A percentile compares a stretch with the other conserved stretches of the same genome.
These are phyloP conservation scores for Myrmophylax atrothorax DNA, from an alignment of 2,113 vertebrate species.

Conservation along the genomic window DNA sequence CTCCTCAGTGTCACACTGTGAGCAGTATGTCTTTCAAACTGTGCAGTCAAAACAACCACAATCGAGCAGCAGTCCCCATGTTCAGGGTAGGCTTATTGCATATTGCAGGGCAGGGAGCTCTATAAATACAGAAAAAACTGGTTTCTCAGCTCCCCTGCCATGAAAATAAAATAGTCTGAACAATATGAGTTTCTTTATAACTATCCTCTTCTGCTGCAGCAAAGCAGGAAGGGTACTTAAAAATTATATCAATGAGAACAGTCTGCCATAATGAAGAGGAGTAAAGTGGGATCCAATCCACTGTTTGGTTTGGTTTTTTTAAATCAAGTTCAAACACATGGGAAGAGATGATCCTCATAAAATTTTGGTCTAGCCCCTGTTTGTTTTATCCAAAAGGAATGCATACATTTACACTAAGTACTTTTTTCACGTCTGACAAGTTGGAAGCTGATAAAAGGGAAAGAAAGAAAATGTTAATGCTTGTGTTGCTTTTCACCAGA, in stretches of 20 bases:
- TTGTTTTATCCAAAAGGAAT: background rate
- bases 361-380: background rate
- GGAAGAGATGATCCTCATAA: background rate
- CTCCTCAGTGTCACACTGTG: background rate
- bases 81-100: background rate
- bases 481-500: background rate
- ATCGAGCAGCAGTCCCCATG: background rate
- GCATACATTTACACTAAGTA: background rate
- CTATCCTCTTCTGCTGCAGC: background rate
- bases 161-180: conserved; percentile 1
- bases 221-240: background rate
- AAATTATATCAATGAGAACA: background rate
- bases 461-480: background rate
- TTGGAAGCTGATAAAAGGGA: background rate
- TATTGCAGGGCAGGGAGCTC: background rate
- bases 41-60: background rate
- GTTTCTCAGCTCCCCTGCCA: background rate
- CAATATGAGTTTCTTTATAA: background rate
- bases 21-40: conserved; percentile 4
- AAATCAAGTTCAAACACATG: background rate
- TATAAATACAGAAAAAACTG: background rate
- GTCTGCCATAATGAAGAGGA: background rate
- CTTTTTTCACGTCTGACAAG: background rate
- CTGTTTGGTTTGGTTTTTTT: background rate
- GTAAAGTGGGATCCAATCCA: background rate